A percentile compares a stretch with the other conserved stretches of the same genome.
Evolutionary conservation across 2,797 vertebrate genomes (phyloP).

Genomic region (Pogoniulus pusillus): DNA sequence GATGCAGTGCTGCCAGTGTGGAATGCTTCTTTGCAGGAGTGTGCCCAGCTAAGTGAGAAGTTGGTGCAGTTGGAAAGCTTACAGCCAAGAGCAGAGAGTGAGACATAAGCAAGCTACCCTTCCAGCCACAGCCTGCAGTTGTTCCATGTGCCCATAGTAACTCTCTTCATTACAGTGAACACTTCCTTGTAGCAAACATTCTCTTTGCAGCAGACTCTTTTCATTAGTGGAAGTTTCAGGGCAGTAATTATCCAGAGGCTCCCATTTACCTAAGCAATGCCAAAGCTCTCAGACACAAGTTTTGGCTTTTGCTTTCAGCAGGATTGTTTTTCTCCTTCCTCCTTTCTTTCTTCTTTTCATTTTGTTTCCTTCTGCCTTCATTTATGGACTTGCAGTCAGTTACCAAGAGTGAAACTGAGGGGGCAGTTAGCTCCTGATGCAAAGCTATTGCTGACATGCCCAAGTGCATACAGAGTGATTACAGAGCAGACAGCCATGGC

Average conservation of each 20-base stretch:
- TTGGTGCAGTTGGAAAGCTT: no score
- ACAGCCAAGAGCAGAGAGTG: no score
- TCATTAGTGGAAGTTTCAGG: neutral
- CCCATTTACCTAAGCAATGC: neutral
- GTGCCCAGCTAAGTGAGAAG: no score
- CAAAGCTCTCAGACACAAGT: neutral
- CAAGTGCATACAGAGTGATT: slow-evolving; percentile 33
- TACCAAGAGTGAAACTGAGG: neutral
- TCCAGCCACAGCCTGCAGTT: no score
- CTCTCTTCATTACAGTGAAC: no score
- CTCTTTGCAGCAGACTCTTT: no score
- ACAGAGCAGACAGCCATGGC: neutral
- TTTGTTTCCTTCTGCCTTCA: neutral
- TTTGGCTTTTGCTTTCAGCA: neutral
- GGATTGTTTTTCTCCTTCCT: neutral
- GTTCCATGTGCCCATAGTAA: no score
- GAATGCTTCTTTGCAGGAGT: no score
- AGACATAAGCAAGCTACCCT: no score
- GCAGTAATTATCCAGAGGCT: neutral
- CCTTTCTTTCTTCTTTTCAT: no score
- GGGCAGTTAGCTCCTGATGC: slow-evolving; percentile 4
- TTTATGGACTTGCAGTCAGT: slow-evolving; percentile 1
- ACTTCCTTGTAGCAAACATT: no score
- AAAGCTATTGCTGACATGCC: neutral
- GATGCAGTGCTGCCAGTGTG: no score